These are phyloP conservation scores for Gallinago media DNA, from an alignment of 2,113 vertebrate genomes.

Conservation along the genomic window DNA sequence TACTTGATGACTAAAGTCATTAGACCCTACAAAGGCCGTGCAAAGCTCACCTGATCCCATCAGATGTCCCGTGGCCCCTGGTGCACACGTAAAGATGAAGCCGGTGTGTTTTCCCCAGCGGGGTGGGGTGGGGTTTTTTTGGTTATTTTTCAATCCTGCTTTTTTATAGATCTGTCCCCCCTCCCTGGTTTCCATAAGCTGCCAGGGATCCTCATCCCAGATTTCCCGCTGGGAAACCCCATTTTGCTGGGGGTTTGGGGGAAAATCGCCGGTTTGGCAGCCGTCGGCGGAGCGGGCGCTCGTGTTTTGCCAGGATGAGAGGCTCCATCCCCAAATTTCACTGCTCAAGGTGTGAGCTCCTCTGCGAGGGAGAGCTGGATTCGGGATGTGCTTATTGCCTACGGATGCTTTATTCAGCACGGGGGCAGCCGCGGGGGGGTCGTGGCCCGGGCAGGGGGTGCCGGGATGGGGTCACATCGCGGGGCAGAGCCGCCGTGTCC, in stretches of 20 bases:
- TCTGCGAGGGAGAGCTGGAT: conserved; percentile 8
- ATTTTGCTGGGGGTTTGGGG: not conserved
- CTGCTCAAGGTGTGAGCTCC: conserved; percentile 27
- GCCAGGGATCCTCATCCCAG: not conserved
- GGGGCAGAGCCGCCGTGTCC: conserved; percentile 47
- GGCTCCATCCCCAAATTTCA: not conserved
- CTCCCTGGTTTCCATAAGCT: not conserved
- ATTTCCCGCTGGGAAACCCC: not conserved
- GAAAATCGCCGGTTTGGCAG: not conserved
- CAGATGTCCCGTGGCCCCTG: conserved; percentile 63
- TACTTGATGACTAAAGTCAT: not conserved
- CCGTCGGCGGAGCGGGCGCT: not conserved
- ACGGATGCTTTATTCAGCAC: not conserved
- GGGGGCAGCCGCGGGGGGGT: not conserved
- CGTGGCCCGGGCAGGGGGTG: not conserved
- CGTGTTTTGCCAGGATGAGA: not conserved
- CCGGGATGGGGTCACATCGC: not conserved
- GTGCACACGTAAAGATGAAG: conserved; percentile 22
- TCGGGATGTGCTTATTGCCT: conserved; percentile 42
- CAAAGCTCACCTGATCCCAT: conserved; percentile 78
- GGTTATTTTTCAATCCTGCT: conserved; percentile 41
- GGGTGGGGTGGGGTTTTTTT: not conserved
- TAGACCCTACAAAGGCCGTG: not conserved
- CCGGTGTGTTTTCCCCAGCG: not conserved
- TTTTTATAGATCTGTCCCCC: conserved; percentile 10